These are phyloP conservation scores for Verasper variegatus DNA, from an alignment of 2,113 vertebrate genomes.

Conservation along the genomic window DNA sequence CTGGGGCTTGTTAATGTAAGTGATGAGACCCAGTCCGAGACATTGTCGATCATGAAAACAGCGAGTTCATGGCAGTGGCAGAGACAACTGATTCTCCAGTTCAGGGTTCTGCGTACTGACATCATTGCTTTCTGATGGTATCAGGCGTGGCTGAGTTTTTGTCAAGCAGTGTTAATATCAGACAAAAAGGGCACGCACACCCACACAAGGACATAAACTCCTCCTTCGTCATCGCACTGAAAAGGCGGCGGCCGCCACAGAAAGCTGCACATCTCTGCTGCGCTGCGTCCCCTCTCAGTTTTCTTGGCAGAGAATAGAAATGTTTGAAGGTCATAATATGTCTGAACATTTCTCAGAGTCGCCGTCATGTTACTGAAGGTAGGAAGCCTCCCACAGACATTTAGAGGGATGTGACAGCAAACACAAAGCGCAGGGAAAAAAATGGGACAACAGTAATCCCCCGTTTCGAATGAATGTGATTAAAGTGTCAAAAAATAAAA, in stretches of 20 bases:
- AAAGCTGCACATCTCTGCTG: not conserved
- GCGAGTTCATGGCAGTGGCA: too few species aligned
- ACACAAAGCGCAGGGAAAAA: slow-evolving; percentile 50
- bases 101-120: too few species aligned
- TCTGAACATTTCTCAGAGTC: slow-evolving; percentile 39
- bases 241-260: not conserved
- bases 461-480: slow-evolving; percentile 48
- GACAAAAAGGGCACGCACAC: not conserved
- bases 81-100: too few species aligned
- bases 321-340: slow-evolving; percentile 49
- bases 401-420: slow-evolving; percentile 39
- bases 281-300: not conserved
- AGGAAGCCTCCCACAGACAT: slow-evolving; percentile 22
- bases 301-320: slow-evolving; percentile 7
- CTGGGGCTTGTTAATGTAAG: too few species aligned
- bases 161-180: not conserved
- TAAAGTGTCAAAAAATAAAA: slow-evolving; percentile 18
- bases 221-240: slow-evolving; percentile 8
- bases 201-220: not conserved
- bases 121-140: too few species aligned
- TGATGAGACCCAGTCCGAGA: too few species aligned
- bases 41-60: too few species aligned
- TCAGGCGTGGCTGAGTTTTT: slow-evolving; percentile 3
- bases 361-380: slow-evolving; percentile 25
- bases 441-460: slow-evolving; percentile 57